Conservation (phyloP, 1,140 invertebrate species). For the Theocolax elegans region DNA sequence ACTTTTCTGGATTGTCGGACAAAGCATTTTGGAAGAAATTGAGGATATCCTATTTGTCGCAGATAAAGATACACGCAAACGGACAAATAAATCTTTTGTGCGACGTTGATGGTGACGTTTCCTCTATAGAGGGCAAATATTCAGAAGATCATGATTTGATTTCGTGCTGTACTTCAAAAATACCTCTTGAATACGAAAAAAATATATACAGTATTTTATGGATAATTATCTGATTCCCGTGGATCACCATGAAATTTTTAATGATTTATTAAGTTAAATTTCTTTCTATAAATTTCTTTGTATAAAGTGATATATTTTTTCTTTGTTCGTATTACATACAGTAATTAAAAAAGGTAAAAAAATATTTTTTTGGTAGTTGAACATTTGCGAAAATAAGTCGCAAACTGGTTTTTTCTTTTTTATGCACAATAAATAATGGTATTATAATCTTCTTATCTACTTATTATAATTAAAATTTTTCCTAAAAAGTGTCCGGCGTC, state of each 20-base stretch:
- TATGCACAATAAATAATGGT: too few relatives aligned
- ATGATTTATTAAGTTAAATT: constrained; percentile 3
- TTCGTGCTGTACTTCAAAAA: not conserved
- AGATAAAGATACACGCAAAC: not conserved
- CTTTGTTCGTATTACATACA: too few relatives aligned
- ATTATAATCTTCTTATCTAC: too few relatives aligned
- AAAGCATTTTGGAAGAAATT: not conserved
- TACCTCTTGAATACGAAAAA: not conserved
- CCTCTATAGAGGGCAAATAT: not conserved
- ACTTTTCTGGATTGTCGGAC: not conserved
- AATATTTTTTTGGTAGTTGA: too few relatives aligned
- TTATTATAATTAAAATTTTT: too few relatives aligned
- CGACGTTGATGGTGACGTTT: not conserved
- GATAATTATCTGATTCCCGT: not conserved
- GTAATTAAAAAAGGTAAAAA: too few relatives aligned
- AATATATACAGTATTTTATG: not conserved
- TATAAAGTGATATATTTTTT: too few relatives aligned
- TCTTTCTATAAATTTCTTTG: too few relatives aligned
- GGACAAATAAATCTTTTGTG: not conserved
- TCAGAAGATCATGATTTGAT: not conserved
- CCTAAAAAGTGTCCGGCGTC: too few relatives aligned
- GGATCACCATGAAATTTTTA: not conserved
- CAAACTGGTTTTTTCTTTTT: too few relatives aligned
- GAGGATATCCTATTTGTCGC: not conserved
- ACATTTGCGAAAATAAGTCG: too few relatives aligned